Base-by-base conservation (phyloP, 2,797 vertebrate species). In the Sebastes kiyomatsui region DNA sequence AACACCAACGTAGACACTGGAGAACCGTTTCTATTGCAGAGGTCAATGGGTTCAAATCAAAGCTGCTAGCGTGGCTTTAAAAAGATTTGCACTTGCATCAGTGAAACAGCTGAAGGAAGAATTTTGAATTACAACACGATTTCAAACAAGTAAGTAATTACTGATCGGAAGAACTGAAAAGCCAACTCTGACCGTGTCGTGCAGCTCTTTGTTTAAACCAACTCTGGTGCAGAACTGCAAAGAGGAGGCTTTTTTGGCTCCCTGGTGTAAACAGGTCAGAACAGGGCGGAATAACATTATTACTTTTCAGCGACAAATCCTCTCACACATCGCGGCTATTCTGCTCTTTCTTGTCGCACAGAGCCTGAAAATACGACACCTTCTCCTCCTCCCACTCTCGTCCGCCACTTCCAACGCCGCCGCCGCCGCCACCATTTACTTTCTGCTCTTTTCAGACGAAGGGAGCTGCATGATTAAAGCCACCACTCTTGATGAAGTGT, bases 281-380 rank as follows among this genome's bases (percentile, higher is more conserved):
- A 54, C 23, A 0, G 65, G 72, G 83, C 67, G n/a, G 70, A 72
- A 80, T 76, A 80, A 71, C 70, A 58, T 72, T 71, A 75, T 81
- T 77, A 74, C 75, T 88, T 55, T 68, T 12, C 64, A 22, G 32
- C 6, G 30, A 76, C 77, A 72, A 75, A 74, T 82, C 70, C 72
- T 69, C 65, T 68, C 46, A 4, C 62, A 70, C 71, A n/a, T 77
- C 8, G 18, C 1, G 11, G 23, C 62, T 79, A 27, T 49, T 77
- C 49, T 83, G 61, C 54, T 38, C 27, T 55, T 58, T 77, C 20
- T 68, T 79, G 60, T 84, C 25, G 25, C 54, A 12, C 25, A 3
- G 8, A 46, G 30, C 67, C 54, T 72, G 67, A 79, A 79, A 84
- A 72, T 38, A 65, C 70, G 80, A 85, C 80, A 59, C 54, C 25